These are phyloP conservation scores for Calcarius lapponicus DNA, from an alignment of 2,797 vertebrate species.

Conservation along the genomic window DNA sequence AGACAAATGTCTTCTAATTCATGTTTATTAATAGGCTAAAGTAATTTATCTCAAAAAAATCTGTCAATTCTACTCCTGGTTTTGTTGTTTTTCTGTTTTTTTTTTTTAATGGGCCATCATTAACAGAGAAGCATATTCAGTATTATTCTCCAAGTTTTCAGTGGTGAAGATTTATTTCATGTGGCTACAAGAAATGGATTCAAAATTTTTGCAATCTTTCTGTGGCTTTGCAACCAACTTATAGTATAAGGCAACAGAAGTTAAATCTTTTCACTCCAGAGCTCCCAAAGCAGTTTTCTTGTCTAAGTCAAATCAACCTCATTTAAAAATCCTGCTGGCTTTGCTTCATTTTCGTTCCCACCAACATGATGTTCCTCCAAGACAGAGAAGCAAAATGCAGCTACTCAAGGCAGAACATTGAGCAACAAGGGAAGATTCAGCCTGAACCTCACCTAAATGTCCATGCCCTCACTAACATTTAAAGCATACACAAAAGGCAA, in stretches of 20 bases:
- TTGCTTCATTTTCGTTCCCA: background rate
- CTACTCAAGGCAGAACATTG: background rate
- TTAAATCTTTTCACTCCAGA: background rate
- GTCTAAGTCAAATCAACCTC: background rate
- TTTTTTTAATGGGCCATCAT: background rate
- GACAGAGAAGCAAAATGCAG: background rate
- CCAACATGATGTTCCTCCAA: rapidly evolving
- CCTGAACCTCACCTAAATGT: background rate
- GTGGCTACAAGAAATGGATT: background rate
- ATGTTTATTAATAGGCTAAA: background rate
- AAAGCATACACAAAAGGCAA: background rate
- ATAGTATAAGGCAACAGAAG: background rate
- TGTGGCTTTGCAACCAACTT: background rate
- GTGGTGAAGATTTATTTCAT: background rate
- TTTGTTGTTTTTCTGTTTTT: too few relatives aligned
- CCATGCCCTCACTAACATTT: background rate
- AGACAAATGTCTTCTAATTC: background rate
- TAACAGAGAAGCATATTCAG: background rate
- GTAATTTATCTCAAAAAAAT: background rate
- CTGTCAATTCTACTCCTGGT: background rate
- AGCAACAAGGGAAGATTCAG: background rate
- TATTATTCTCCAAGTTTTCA: background rate
- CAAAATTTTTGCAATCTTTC: background rate
- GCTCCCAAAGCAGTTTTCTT: background rate
- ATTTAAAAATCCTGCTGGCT: background rate